Evolutionary conservation across 2,888 invertebrate species (phyloP).

Genomic region (Agrotis clavis): DNA sequence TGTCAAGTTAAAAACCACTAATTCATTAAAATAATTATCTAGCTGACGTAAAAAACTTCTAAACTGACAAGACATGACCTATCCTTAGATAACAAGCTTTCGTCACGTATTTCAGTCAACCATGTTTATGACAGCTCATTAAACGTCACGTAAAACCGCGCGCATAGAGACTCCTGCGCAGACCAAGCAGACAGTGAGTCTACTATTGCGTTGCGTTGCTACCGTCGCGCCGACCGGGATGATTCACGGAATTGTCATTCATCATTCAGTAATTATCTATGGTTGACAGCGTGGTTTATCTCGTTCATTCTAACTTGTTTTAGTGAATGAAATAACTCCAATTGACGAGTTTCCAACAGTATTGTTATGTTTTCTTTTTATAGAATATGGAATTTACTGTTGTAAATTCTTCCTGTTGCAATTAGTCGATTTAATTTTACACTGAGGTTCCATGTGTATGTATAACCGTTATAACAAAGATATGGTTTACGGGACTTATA

Average conservation of each 20-base stretch:
- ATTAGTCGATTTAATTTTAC: not conserved
- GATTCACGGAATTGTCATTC: conserved; percentile 55
- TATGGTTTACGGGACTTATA: not conserved
- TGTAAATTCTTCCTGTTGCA: not conserved
- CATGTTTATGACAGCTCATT: conserved; percentile 20
- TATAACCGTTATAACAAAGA: not conserved
- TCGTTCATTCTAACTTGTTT: not conserved
- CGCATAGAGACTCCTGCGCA: conserved; percentile 27
- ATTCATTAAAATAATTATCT: not conserved
- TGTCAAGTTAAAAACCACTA: not conserved
- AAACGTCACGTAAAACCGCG: conserved; percentile 7
- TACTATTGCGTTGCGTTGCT: conserved; percentile 34
- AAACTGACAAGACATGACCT: conserved; percentile 11
- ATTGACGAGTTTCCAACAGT: conserved; percentile 10
- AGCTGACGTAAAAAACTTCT: not conserved
- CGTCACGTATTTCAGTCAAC: conserved; percentile 24
- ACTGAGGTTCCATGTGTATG: not conserved
- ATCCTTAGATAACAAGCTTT: conserved; percentile 30
- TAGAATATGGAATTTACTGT: not conserved
- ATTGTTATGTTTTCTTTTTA: not conserved
- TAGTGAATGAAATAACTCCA: conserved; percentile 9
- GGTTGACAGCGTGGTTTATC: conserved; percentile 24
- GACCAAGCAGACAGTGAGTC: conserved; percentile 62
- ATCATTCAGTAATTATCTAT: conserved; percentile 40
- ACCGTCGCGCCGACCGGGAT: conserved; percentile 10